A percentile compares a stretch with the other conserved stretches of the same genome.
Evolutionary conservation across 2,113 vertebrate genomes (phyloP).

Genomic region (Saccopteryx leptura): DNA sequence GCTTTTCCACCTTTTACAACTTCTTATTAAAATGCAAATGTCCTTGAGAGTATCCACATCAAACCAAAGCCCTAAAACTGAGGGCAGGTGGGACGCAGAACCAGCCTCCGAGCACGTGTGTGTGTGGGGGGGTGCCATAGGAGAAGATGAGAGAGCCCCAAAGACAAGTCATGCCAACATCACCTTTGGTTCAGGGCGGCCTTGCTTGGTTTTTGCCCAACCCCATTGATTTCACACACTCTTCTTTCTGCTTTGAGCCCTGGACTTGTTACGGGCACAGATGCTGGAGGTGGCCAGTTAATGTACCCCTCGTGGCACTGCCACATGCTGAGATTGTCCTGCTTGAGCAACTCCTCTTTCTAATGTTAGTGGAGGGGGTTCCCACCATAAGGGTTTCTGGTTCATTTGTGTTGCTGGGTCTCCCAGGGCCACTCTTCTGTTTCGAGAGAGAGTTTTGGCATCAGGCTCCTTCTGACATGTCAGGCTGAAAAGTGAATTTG

Average conservation of each 20-base stretch:
- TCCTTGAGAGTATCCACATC: neutral
- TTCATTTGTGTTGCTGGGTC: conserved; percentile 75
- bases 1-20: neutral
- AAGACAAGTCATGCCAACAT: neutral
- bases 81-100: neutral
- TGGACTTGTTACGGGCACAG: neutral
- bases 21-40: conserved; percentile 6
- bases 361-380: conserved; percentile 60
- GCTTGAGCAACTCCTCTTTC: conserved; percentile 50
- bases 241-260: neutral
- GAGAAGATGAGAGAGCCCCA: neutral
- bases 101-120: neutral
- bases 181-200: neutral
- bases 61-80: neutral
- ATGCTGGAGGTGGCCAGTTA: neutral
- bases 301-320: neutral
- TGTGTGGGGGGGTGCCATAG: no score
- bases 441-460: conserved; percentile 75
- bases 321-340: neutral
- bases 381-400: conserved; percentile 75
- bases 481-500: conserved; percentile 76
- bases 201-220: neutral
- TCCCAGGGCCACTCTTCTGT: conserved; percentile 74
- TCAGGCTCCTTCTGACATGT: conserved; percentile 65
- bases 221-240: neutral